A percentile compares a stretch with the other conserved stretches of the same genome.
Conservation (phyloP, 2,797 vertebrate genomes). For the Liasis olivaceus region DNA sequence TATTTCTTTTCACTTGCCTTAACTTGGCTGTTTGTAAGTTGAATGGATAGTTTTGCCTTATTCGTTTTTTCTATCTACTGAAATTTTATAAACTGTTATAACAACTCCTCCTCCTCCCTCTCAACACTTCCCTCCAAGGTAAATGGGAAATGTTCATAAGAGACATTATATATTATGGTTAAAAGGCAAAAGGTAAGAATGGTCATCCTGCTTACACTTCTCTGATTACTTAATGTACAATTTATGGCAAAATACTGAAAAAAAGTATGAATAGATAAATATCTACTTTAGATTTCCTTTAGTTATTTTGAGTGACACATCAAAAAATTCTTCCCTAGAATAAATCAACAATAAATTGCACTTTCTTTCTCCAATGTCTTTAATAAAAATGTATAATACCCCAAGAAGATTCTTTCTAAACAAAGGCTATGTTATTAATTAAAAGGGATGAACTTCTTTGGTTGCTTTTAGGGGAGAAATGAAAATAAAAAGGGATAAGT, state of each 20-base stretch:
- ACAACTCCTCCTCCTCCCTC: not conserved
- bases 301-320: not conserved
- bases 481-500: not conserved
- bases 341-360: not conserved
- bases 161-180: not conserved
- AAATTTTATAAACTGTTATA: not conserved
- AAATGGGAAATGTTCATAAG: not conserved
- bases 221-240: not conserved
- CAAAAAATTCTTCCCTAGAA: not conserved
- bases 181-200: not conserved
- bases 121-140: not conserved
- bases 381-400: conserved; percentile 22
- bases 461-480: not conserved
- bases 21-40: not conserved
- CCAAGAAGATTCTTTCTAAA: conserved; percentile 4
- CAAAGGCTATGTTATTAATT: not conserved
- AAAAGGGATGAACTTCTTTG: not conserved
- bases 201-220: not conserved
- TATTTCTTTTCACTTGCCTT: not conserved
- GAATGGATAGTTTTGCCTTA: not conserved
- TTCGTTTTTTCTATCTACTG: not conserved
- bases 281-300: not conserved
- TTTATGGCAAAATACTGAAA: not conserved
- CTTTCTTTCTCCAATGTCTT: not conserved
- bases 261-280: not conserved